Evolutionary conservation across 2,113 vertebrate genomes (phyloP), one percentile per base, ranked within the genome.

Genomic region (Urocitellus parryii): DNA sequence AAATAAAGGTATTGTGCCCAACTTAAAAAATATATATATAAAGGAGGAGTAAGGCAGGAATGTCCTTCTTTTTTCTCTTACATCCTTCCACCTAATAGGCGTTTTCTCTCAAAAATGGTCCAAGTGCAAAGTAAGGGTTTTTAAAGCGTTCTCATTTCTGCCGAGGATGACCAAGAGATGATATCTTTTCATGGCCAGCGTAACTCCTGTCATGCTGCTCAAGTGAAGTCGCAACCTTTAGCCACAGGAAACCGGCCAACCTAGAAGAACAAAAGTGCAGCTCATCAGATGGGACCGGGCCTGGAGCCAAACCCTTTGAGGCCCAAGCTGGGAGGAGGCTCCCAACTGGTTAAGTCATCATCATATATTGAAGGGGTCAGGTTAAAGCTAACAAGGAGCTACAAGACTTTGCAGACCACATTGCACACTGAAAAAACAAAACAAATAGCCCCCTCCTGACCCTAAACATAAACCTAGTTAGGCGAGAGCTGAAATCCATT

Each of bases 241-340:
- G 39, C 90, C 94, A 72, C 72, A 63, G 8, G 8, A 37, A 86
- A 97, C 95, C n/a, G 83, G 90, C 88, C 86, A 87, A 53, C 24
- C 84, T 96, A 91, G 76, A 73, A 85, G 37, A 92, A 73, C 96
- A 67, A 93, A 7, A 88, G 42, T 45, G 42, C 76, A 88, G 0
- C 37, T 93, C 39, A 68, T 78, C 77, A 18, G 16, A 79, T 22
- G 29, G 13, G 92, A 42, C 72, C 73, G 9, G 92, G 45, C 72
- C 73, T 39, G 37, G 18, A 11, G 25, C 73, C 42, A 88, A 27
- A 56, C 18, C 32, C 48, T 84, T 77, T 5, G 10, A 34, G 29
- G 20, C 34, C 37, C 32, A 68, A 67, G 73, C 85, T 70, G 12
- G 80, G 10, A 24, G 72, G 4, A 34, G 32, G 14, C 37, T 76